phyloP scores from a whole-genome alignment of 2,888 invertebrate species.

The Lithophane semibrunnea region DNA sequence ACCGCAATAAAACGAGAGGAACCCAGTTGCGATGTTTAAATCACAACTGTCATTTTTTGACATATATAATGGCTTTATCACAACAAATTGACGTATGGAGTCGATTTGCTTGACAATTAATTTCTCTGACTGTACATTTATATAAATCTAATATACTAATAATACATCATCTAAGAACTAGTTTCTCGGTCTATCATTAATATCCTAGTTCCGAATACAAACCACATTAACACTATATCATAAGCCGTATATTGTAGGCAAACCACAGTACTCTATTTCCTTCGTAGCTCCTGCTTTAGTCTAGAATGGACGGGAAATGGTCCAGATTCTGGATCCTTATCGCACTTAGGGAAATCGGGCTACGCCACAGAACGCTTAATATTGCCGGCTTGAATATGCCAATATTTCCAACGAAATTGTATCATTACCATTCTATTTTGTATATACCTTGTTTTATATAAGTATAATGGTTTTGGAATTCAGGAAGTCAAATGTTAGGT shows the following conservation, averaged over 20 bases:
- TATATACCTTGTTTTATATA: conserved; percentile 26
- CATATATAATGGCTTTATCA: too few species aligned
- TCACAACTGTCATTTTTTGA: too few species aligned
- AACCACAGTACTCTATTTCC: conserved; percentile 53
- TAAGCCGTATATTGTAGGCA: conserved; percentile 33
- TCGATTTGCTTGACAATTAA: too few species aligned
- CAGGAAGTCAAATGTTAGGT: conserved; percentile 15
- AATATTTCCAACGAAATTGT: conserved; percentile 52
- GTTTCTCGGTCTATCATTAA: conserved; percentile 22
- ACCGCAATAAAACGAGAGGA: too few species aligned
- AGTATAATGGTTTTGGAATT: conserved; percentile 29
- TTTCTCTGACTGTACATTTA: too few species aligned
- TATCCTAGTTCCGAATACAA: conserved; percentile 27
- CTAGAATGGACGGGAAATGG: conserved; percentile 73
- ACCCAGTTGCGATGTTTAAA: too few species aligned
- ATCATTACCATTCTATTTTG: conserved; percentile 36
- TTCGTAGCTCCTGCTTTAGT: conserved; percentile 60
- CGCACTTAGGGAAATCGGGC: conserved; percentile 73
- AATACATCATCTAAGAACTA: not conserved
- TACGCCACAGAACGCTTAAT: conserved; percentile 65
- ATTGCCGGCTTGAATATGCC: conserved; percentile 57
- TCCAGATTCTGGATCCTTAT: conserved; percentile 80
- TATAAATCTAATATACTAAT: not conserved
- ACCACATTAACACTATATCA: conserved; percentile 45
- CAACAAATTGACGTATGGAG: too few species aligned